Base-by-base conservation (phyloP, 2,888 invertebrate genomes). In the Macrosoma leucophasiata region DNA sequence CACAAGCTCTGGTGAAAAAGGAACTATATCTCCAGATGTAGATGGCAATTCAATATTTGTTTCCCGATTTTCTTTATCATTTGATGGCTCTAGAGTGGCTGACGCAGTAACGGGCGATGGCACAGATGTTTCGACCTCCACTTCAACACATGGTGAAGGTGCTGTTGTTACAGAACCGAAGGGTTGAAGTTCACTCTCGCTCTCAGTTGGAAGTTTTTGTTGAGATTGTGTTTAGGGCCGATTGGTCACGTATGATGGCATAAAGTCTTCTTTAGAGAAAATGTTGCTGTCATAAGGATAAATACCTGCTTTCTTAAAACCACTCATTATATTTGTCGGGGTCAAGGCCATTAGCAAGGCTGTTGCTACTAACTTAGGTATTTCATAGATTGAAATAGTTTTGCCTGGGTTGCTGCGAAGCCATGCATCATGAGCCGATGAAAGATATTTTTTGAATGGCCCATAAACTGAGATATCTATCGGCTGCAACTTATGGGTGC, bases 401-500 rank as follows among this genome's bases (percentile, higher is more conserved):
- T 46, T 48, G 3, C 42, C 46, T 1, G 43, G 36, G 24, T 46
- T 29, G 12, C 13, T 38, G 3, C 9, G 6, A 22, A 43, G 34
- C 45, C 42, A 50, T 13, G 12, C 28, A 10, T 27, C 24, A 6
- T 10, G 14, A 6, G 39, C 36, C 8, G 2, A 29, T 11, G 39
- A 40, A n/a, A 18, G 20, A 12, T 37, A 40, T 19, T 38, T 48
- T 40, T 50, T 51, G 2, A 50, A 28, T 9, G 50, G 50, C 20
- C 48, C 40, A 42, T 41, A 48, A 3, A 48, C 46, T 9, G 33
- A 34, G 10, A 43, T 13, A 29, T 51, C 48, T 8, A 51, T 20
- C 1, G 48, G 48, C 17, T 50, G 43, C 7, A 44, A 23, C 19
- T 24, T 13, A 43, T 41, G 56, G 40, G 22, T 42, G 40, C 52